These are phyloP conservation scores for Scartelaos histophorus DNA, from an alignment of 2,113 vertebrate genomes.

Conservation along the genomic window DNA sequence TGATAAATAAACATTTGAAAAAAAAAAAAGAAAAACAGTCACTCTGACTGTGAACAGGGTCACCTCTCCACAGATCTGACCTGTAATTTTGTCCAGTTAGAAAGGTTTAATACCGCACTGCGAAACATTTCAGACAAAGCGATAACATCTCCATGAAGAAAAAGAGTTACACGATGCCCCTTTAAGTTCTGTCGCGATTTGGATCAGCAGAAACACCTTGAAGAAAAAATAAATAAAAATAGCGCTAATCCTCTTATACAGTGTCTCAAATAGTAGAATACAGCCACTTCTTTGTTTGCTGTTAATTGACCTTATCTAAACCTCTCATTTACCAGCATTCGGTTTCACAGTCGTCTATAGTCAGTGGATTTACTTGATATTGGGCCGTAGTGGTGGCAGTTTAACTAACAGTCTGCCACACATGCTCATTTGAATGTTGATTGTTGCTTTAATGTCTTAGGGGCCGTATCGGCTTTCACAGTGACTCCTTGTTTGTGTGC, in stretches of 20 bases:
- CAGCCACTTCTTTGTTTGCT: background rate
- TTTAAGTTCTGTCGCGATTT: background rate
- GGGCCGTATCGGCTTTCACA: slow-evolving; percentile 31
- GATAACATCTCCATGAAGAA: too few species aligned
- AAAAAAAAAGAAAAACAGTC: too few species aligned
- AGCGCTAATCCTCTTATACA: background rate
- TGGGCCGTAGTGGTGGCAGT: background rate
- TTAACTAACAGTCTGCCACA: slow-evolving; percentile 3
- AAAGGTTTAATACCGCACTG: too few species aligned
- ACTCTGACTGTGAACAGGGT: too few species aligned
- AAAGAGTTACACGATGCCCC: too few species aligned
- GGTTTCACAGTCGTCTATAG: background rate
- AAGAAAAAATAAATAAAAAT: too few species aligned
- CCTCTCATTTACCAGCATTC: background rate
- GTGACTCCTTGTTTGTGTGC: slow-evolving; percentile 23
- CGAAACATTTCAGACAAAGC: too few species aligned
- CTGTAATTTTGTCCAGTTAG: too few species aligned
- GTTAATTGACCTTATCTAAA: background rate
- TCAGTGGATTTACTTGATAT: background rate
- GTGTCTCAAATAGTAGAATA: background rate
- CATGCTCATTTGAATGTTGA: slow-evolving; percentile 6
- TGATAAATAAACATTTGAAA: too few species aligned
- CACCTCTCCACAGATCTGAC: too few species aligned
- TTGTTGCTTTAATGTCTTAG: slow-evolving; percentile 17
- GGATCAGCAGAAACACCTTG: background rate